Conservation (phyloP, 2,113 vertebrate species). For the Clinocottus analis region DNA sequence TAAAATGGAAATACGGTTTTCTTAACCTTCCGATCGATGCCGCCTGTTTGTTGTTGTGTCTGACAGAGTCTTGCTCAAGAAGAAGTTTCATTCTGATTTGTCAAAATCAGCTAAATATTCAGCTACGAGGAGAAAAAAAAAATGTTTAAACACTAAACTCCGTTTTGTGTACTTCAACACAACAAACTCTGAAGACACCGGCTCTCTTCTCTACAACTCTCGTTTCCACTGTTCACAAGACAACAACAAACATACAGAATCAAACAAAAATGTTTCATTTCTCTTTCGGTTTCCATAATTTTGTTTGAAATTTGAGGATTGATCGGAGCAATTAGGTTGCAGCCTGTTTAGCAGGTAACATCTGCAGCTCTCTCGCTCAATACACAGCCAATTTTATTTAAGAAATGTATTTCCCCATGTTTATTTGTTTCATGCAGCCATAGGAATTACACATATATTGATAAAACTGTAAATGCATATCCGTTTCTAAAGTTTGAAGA, state of each 20-base stretch:
- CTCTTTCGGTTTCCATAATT: background rate
- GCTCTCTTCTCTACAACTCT: background rate
- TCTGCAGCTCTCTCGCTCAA: background rate
- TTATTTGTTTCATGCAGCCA: background rate
- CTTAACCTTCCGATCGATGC: background rate
- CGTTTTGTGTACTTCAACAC: background rate
- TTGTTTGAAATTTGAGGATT: background rate
- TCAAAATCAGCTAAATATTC: background rate
- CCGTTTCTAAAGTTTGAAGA: conserved; percentile 17
- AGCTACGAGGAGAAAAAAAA: background rate
- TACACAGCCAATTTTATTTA: background rate
- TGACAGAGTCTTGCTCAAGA: background rate
- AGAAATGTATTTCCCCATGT: background rate
- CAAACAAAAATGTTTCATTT: background rate
- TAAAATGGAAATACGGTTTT: background rate
- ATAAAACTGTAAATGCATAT: conserved; percentile 5
- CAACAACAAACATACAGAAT: background rate
- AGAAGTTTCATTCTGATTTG: background rate
- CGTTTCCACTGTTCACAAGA: background rate
- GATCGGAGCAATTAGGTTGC: background rate
- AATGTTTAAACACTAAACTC: background rate
- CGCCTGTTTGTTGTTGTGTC: background rate
- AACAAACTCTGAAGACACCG: background rate
- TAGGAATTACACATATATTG: conserved; percentile 1
- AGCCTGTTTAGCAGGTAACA: background rate